Evolutionary conservation across 2,888 invertebrate genomes (phyloP), one percentile per base, ranked within the genome.

Genomic region (Apoderus coryli): DNA sequence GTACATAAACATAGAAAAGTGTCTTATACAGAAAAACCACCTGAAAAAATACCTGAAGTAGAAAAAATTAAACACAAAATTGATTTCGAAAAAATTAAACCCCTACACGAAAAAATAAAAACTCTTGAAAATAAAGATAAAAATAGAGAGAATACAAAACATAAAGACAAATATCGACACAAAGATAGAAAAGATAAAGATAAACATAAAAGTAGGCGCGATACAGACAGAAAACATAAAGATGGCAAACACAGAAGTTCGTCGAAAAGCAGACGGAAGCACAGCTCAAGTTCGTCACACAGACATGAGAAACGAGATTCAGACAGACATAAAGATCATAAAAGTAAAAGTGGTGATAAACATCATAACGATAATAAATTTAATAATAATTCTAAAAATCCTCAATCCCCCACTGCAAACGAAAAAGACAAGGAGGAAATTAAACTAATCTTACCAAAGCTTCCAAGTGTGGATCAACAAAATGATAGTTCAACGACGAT

Each of bases 21-120:
- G 22, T 14, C 29, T 31, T 10, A 41, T 36, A 35, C 30, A 35
- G 7, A 43, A 36, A 15, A 47, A 37, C 34, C 28, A 33, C 14
- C 42, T 29, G 33, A 37, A 13, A 36, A 44, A 23, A 36, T 39
- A 30, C 33, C 38, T 28, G 38, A 29, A n/a, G 29, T 43, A 14
- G 39, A 50, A 16, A 48, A 48, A 37, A 43, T 48, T 10, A 49
- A 49, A 39, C 42, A 45, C 4, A 48, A 48, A 39, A 29, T 49
- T 7, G 47, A 50, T 36, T 48, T 50, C 27, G 46, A 44, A 12
- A 46, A 47, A 26, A 40, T 37, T 25, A 34, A 34, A 29, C 26
- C 31, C 10, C 39, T 35, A 22, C 35, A 36, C n/a, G 43, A 44
- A 26, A 48, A 47, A 32, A 40, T 43, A 4, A 44, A 41, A 35